Conservation (phyloP, 2,797 vertebrate genomes). For the Pelochelys cantorii region DNA sequence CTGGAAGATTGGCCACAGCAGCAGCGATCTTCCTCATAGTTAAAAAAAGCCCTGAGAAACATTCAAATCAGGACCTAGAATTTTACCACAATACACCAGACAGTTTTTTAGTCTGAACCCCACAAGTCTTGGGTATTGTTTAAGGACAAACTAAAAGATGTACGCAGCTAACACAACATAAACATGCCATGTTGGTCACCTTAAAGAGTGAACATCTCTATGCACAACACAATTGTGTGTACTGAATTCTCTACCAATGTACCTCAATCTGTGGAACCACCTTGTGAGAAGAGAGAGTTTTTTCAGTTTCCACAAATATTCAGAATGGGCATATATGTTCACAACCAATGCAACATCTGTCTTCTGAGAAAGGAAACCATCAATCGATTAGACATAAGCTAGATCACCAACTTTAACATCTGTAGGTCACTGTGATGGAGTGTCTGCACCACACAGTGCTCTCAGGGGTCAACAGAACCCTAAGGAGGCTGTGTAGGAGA, state of each 20-base stretch:
- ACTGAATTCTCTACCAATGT: not conserved
- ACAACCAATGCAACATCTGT: not conserved
- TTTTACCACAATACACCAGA: not conserved
- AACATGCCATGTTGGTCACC: not conserved
- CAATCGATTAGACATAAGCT: not conserved
- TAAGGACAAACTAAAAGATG: not conserved
- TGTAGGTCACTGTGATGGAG: not conserved
- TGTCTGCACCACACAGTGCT: no score
- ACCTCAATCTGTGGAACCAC: not conserved
- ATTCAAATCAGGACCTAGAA: not conserved
- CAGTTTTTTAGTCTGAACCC: not conserved
- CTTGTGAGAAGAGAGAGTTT: not conserved
- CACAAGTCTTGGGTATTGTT: not conserved
- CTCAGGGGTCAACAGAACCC: no score
- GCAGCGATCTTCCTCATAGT: no score
- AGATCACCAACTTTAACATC: not conserved
- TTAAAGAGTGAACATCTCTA: not conserved
- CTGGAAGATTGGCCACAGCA: no score
- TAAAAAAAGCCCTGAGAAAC: not conserved
- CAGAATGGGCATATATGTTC: not conserved
- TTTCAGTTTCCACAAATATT: rapidly evolving
- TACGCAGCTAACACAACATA: not conserved
- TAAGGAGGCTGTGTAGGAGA: no score
- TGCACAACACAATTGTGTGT: not conserved
- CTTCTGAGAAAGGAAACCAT: not conserved